Evolutionary conservation across 2,797 vertebrate genomes (phyloP), one percentile per base, ranked within the genome.

Genomic region (Tamandua tetradactyla): DNA sequence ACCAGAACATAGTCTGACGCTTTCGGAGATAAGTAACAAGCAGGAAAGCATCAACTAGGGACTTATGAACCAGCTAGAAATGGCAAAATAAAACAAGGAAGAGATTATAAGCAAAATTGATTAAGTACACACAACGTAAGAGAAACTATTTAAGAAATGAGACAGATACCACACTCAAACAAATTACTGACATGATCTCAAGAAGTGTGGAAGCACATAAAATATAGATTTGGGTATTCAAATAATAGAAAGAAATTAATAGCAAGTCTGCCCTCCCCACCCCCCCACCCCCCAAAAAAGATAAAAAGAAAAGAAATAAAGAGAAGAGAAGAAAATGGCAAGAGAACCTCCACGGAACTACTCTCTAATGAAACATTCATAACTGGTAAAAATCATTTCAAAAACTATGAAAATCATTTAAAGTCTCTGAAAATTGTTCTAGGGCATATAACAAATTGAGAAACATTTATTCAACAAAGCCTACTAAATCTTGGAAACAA

Each of bases 371-470:
- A 80, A 66, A 62, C 32, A 75, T 59, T 3, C 20, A 5, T 37
- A 64, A 47, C 7, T 66, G 25, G 6, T n/a, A 13, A 85, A 76
- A 71, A 74, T 75, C 55, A 61, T 7, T 37, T 20, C 25, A 71
- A 25, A 69, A 11, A 71, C 25, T 3, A 69, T 5, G 40, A 83
- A 30, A 47, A 47, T 47, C 7, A 47, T 47, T 37, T 81, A 47
- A 81, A 52, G 32, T 69, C 32, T 91, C 87, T 96, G 25, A 6
- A 72, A 92, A 71, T 71, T 94, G 40, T 49, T 69, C 55, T 69
- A 40, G 30, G 17, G 30, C 32, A 44, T 78, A 81, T 3, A 75
- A 20, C 84, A 86, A 91, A 76, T 57, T n/a, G n/a, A n/a, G n/a
- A n/a, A n/a, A n/a, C n/a, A n/a, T 47, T 23, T 71, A 71, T 57